Percentiles rank a stretch among this genome's conserved stretches.
phyloP scores from a whole-genome alignment of 2,888 invertebrate species.

The Spicauda simplicius region DNA sequence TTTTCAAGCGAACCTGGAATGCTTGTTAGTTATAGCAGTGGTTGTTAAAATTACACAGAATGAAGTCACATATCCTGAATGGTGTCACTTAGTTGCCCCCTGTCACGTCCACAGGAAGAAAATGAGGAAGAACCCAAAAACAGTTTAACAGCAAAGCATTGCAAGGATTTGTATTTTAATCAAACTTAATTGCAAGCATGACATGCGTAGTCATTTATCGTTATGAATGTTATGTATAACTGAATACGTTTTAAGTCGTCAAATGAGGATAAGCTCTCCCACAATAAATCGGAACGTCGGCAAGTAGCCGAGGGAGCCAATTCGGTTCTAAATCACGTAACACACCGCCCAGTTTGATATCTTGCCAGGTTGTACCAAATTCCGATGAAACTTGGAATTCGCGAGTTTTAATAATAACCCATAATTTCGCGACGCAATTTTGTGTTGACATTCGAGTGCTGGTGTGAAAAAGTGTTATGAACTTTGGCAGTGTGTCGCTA shows the following conservation, averaged over 20 bases:
- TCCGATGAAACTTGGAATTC: conserved; percentile 33
- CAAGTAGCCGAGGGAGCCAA: conserved; percentile 45
- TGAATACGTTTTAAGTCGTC: not conserved
- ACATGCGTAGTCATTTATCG: too few species aligned
- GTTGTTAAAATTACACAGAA: too few species aligned
- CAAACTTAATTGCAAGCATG: too few species aligned
- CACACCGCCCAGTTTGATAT: conserved; percentile 58
- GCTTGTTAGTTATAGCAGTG: too few species aligned
- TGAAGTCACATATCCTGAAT: too few species aligned
- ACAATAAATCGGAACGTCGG: conserved; percentile 48
- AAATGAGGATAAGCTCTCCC: not conserved
- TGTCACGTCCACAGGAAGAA: too few species aligned
- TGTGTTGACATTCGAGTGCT: conserved; percentile 8
- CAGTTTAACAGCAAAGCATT: too few species aligned
- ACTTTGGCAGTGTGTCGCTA: not conserved
- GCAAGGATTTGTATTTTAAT: too few species aligned
- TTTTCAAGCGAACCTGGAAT: too few species aligned
- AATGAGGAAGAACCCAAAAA: too few species aligned
- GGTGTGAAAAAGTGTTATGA: not conserved
- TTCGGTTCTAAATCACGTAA: conserved; percentile 51
- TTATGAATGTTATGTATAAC: too few species aligned
- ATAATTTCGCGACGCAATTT: conserved; percentile 17
- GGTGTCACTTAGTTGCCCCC: too few species aligned
- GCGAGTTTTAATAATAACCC: conserved; percentile 19
- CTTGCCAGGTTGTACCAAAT: conserved; percentile 53